Conservation (phyloP, 2,888 invertebrate genomes). For the Hartigia nigra region DNA sequence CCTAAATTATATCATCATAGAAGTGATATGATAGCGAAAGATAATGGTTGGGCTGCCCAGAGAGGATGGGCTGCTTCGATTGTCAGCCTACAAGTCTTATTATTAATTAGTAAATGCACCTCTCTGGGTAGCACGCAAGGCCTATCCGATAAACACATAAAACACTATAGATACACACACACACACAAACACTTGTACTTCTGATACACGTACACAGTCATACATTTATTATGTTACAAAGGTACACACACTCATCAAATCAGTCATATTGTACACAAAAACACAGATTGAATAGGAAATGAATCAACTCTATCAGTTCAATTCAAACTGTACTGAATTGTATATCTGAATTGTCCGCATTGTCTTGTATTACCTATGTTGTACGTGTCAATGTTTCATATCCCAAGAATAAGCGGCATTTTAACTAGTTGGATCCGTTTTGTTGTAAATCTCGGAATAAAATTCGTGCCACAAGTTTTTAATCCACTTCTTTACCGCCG, state of each 20-base stretch:
- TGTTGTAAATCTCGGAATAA: conserved; percentile 65
- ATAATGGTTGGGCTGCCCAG: conserved; percentile 55
- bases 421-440: conserved; percentile 59
- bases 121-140: conserved; percentile 62
- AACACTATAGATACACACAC: not conserved
- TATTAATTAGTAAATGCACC: conserved; percentile 53
- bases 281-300: conserved; percentile 23
- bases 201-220: not conserved
- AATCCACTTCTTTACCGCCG: conserved; percentile 28
- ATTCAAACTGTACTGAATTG: conserved; percentile 45
- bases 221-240: not conserved
- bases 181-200: not conserved
- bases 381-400: conserved; percentile 66
- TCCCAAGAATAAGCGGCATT: conserved; percentile 63
- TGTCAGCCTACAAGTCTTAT: conserved; percentile 50
- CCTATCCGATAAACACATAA: conserved; percentile 50
- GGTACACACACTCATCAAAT: not conserved
- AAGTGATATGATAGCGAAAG: conserved; percentile 62
- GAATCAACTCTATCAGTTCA: conserved; percentile 45
- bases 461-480: conserved; percentile 62
- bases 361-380: conserved; percentile 65
- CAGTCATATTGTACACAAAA: conserved; percentile 5
- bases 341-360: conserved; percentile 60
- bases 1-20: conserved; percentile 66
- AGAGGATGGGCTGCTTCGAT: conserved; percentile 54